Percentiles rank a stretch among this genome's conserved stretches.
phyloP scores from a whole-genome alignment of 2,888 invertebrate genomes.

The Stenchaetothrips biformis region DNA sequence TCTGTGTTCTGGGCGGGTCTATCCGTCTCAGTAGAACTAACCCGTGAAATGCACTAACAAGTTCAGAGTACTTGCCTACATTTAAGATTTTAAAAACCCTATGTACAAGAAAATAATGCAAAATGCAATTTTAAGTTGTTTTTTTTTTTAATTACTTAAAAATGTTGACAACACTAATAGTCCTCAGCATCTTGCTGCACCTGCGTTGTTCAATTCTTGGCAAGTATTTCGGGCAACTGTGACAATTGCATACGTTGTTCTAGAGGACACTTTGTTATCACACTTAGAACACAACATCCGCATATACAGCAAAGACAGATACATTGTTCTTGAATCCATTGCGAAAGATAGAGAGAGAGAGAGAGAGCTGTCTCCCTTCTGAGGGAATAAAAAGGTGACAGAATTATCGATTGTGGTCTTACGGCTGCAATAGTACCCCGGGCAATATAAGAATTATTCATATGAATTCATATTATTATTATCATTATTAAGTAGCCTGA shows the following conservation, averaged over 20 bases:
- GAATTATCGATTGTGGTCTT: constrained; percentile 3
- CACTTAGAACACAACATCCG: background rate
- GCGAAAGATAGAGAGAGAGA: background rate
- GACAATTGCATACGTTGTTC: no score
- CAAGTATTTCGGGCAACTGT: no score
- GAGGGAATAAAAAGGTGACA: background rate
- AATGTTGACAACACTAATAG: no score
- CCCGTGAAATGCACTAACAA: background rate
- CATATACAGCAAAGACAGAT: background rate
- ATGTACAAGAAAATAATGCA: no score
- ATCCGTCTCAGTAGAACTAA: background rate
- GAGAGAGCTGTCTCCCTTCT: background rate
- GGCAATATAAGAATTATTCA: background rate
- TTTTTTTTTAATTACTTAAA: no score
- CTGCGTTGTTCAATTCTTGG: no score
- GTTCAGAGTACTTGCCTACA: background rate
- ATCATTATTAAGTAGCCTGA: no score
- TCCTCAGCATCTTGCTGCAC: no score
- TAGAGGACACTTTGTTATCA: background rate
- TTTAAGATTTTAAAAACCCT: no score
- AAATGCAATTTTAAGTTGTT: no score
- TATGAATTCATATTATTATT: no score
- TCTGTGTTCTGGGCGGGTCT: constrained; percentile 17
- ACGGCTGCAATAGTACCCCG: background rate
- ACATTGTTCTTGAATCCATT: background rate